Conservation (phyloP, 2,888 invertebrate genomes). For the Agrilus biguttatus region DNA sequence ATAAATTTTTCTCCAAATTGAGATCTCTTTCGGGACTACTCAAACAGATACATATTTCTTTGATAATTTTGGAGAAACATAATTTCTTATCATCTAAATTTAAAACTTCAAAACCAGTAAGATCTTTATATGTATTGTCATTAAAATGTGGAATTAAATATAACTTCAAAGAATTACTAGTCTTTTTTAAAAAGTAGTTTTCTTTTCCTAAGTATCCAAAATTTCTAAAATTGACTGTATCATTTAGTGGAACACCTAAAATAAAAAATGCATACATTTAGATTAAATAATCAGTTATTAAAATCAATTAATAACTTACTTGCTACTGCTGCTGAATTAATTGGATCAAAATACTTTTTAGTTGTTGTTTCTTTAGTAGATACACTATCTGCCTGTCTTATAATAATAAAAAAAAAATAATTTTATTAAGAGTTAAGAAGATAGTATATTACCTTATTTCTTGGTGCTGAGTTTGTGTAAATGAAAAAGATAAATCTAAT, state of each 20-base stretch:
- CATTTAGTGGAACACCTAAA: no score
- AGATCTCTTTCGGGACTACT: constrained; percentile 11
- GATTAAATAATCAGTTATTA: no score
- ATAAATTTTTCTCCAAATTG: constrained; percentile 8
- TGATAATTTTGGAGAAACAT: no score
- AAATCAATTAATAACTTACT: constrained; percentile 2
- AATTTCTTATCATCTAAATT: constrained; percentile 11
- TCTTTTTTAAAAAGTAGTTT: no score
- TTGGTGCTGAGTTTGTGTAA: constrained; percentile 7
- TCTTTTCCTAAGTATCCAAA: no score
- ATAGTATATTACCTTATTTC: neutral
- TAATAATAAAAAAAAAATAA: neutral
- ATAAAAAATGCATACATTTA: no score
- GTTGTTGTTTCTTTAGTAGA: neutral
- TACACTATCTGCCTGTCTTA: neutral
- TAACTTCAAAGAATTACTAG: no score
- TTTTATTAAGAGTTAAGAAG: neutral
- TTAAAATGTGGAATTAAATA: no score
- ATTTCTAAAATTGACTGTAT: no score
- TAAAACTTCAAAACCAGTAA: constrained; percentile 8
- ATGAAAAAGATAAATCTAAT: neutral
- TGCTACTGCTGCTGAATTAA: constrained; percentile 3
- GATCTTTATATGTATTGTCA: neutral
- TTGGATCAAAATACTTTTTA: constrained; percentile 3
- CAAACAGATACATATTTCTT: no score